phyloP scores from a whole-genome alignment of 2,113 vertebrate genomes.

The Daboia siamensis region DNA sequence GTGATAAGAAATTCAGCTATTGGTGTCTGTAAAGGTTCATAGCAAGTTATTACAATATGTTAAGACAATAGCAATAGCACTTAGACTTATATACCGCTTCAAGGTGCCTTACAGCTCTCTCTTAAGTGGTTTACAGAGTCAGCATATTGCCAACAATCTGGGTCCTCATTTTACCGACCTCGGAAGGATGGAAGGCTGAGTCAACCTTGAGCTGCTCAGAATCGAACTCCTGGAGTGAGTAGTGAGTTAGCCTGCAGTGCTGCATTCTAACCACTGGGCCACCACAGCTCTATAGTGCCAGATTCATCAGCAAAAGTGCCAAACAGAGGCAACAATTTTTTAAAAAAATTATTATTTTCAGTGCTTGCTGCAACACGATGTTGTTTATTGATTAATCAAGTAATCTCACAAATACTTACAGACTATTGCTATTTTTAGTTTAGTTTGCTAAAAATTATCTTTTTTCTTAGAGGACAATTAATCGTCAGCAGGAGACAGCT shows the following conservation, averaged over 20 bases:
- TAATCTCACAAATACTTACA: neutral
- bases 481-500: constrained; percentile 41
- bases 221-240: too few species aligned
- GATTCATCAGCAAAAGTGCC: neutral
- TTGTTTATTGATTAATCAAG: neutral
- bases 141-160: too few species aligned
- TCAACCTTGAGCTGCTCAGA: too few species aligned
- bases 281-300: too few species aligned
- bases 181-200: too few species aligned
- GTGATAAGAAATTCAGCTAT: neutral
- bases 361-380: neutral
- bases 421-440: neutral
- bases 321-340: neutral
- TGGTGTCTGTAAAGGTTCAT: neutral
- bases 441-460: neutral
- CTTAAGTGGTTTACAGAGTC: too few species aligned
- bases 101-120: too few species aligned
- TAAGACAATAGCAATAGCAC: neutral
- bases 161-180: too few species aligned
- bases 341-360: constrained; percentile 1
- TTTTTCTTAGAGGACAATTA: constrained; percentile 4
- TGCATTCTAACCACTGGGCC: too few species aligned
- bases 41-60: neutral
- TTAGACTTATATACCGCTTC: too few species aligned
- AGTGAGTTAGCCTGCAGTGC: too few species aligned